Conservation (phyloP, 2,797 vertebrate species). For the Sebastes flavidus region DNA sequence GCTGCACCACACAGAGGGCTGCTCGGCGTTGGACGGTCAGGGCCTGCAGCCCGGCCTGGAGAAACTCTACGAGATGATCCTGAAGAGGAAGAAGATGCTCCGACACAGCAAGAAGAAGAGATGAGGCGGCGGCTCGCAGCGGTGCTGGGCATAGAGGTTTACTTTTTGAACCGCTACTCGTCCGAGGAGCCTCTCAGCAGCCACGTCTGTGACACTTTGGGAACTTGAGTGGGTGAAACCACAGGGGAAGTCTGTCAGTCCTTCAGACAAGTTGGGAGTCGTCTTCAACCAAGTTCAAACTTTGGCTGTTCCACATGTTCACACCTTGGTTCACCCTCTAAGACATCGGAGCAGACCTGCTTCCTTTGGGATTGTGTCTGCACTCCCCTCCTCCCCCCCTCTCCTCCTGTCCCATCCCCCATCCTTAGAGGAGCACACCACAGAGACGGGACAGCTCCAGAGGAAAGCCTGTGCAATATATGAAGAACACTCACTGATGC, state of each 20-base stretch:
- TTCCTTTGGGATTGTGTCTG: conserved; percentile 1
- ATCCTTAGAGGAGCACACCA: neutral
- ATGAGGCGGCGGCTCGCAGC: conserved; percentile 51
- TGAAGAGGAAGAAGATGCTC: conserved; percentile 81
- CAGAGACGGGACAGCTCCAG: neutral
- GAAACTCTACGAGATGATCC: conserved; percentile 86
- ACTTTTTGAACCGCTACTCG: neutral
- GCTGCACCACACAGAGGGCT: conserved; percentile 81
- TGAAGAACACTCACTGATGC: conserved; percentile 20
- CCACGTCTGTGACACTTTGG: conserved; percentile 3
- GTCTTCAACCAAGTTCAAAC: neutral
- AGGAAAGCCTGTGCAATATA: conserved; percentile 39
- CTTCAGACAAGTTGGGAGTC: neutral
- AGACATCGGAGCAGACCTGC: neutral
- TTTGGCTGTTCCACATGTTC: neutral
- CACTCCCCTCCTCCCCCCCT: neutral
- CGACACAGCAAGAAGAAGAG: conserved; percentile 81
- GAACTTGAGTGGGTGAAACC: neutral
- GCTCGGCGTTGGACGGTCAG: conserved; percentile 82
- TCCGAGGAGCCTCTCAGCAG: neutral
- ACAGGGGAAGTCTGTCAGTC: neutral
- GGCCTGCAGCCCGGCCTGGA: conserved; percentile 84
- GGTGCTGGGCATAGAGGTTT: neutral
- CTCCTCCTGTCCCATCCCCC: neutral
- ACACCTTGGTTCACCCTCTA: neutral